Evolutionary conservation across 2,888 invertebrate species (phyloP), one percentile per base, ranked within the genome.

Genomic region (Amphipyra berbera): DNA sequence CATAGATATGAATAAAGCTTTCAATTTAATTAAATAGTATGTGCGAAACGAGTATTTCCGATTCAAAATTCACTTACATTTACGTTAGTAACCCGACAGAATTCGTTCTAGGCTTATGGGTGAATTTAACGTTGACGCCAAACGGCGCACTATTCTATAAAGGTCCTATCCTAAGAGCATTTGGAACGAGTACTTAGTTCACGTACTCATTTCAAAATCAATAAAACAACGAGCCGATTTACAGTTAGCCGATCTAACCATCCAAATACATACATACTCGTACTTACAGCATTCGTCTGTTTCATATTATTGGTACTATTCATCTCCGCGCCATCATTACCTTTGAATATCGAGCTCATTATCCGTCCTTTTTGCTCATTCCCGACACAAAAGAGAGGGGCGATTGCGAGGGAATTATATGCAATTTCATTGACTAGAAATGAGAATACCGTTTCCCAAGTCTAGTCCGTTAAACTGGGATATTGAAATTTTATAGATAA

Each of bases 351-450:
- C 70, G 77, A 78, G 60, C 78, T 84, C 73, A 81, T 83, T 82
- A 80, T 61, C 74, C 72, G 47, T 80, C 80, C 71, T 61, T 58
- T 80, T 85, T 64, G 63, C 68, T 76, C 69, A 48, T 68, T 65
- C 66, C 66, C 61, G 10, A 61, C 75, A 86, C 81, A 85, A 87
- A 85, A 82, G 80, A 81, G 82, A 82, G 47, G 73, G 59, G 56
- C 75, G 75, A 90, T 87, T 79, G 82, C 73, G 80, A 67, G 83
- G 82, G 84, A 91, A 91, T 90, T 91, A 90, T 85, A 88, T 84
- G 89, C 88, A 89, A 90, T 91, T 89, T 88, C 87, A 90, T 88
- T 88, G 86, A 84, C 79, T 85, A 65, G 80, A 84, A 90, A 90
- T 85, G 88, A 87, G 86, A 86, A 87, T 82, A 81, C 81, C 83